Evolutionary conservation across 30 jellyfish, hydroid and myxozoan genomes (phyloP).

Genomic region (Aurelia sp.): DNA sequence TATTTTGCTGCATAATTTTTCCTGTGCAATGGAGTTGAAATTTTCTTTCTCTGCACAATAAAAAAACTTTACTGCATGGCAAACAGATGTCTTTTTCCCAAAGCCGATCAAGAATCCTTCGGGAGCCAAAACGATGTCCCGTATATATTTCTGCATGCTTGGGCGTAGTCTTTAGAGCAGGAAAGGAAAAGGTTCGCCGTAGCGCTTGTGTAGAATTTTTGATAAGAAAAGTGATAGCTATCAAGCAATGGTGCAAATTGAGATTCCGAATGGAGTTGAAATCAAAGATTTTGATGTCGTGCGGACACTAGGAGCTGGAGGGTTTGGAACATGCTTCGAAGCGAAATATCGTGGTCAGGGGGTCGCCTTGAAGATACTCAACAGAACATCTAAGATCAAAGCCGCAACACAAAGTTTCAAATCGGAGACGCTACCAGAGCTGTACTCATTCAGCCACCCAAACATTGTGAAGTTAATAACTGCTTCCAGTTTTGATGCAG

Average conservation of each 20-base stretch:
- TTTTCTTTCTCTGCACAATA: no score
- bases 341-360: conserved; percentile 62
- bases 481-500: conserved; percentile 64
- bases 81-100: no score
- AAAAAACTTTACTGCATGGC: no score
- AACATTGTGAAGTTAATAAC: conserved; percentile 73
- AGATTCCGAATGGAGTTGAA: conserved; percentile 24
- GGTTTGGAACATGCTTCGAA: conserved; percentile 95
- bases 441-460: conserved; percentile 63
- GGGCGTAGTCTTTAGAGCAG: no score
- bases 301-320: conserved; percentile 89
- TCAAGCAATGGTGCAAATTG: conserved; percentile 33
- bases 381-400: conserved; percentile 74
- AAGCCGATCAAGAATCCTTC: no score
- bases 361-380: conserved; percentile 77
- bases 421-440: conserved; percentile 78
- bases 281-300: conserved; percentile 55
- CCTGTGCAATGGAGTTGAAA: no score
- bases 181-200: no score
- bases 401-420: conserved; percentile 87
- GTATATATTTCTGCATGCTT: no score
- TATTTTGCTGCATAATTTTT: no score
- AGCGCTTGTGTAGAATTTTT: no score
- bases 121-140: no score
- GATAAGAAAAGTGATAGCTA: no score